phyloP scores from a whole-genome alignment of 2,888 invertebrate species.

The Oegoconia quadripuncta region DNA sequence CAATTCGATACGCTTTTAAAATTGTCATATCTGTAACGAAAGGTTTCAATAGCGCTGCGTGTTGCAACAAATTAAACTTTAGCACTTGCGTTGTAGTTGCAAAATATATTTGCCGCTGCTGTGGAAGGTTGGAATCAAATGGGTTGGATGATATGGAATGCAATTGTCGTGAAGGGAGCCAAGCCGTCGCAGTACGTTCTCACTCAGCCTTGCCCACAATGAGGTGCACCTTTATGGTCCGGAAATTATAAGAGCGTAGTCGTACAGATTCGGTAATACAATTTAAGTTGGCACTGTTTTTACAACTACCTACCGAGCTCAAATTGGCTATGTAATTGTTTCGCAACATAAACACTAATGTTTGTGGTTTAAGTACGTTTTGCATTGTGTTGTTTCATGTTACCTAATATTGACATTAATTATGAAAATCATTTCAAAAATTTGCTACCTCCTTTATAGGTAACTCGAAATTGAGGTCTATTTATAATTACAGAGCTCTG shows the following conservation, averaged over 20 bases:
- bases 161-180: conserved; percentile 61
- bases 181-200: conserved; percentile 46
- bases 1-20: conserved; percentile 71
- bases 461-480: too few species aligned
- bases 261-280: conserved; percentile 40
- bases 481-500: too few species aligned
- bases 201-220: conserved; percentile 57
- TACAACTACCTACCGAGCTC: conserved; percentile 23
- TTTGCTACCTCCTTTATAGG: too few species aligned
- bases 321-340: conserved; percentile 44
- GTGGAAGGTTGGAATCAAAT: conserved; percentile 30
- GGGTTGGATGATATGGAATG: conserved; percentile 61
- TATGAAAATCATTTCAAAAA: too few species aligned
- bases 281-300: conserved; percentile 40
- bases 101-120: conserved; percentile 45
- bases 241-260: conserved; percentile 64
- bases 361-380: conserved; percentile 27
- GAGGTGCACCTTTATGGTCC: conserved; percentile 60
- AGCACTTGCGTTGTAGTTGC: conserved; percentile 45
- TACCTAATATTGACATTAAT: conserved; percentile 3
- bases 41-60: conserved; percentile 33
- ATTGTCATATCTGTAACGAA: conserved; percentile 49
- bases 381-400: conserved; percentile 13
- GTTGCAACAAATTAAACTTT: conserved; percentile 48
- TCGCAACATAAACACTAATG: conserved; percentile 30